phyloP scores from a whole-genome alignment of 2,888 invertebrate species.

The Altica lythri region DNA sequence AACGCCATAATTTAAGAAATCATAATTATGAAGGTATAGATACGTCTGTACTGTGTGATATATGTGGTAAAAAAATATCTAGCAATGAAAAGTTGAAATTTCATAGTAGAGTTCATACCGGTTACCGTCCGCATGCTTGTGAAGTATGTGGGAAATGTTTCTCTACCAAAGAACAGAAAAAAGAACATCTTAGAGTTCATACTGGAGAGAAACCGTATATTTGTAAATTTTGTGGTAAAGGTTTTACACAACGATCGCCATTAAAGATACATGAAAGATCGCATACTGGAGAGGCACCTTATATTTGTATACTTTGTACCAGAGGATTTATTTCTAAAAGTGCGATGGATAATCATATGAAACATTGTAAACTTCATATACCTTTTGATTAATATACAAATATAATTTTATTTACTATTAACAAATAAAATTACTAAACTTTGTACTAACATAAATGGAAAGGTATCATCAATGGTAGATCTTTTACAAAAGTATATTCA shows the following conservation, averaged over 20 bases:
- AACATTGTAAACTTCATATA: slow-evolving; percentile 42
- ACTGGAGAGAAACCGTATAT: slow-evolving; percentile 54
- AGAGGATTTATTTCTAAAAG: slow-evolving; percentile 53
- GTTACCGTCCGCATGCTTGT: slow-evolving; percentile 58
- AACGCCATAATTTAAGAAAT: slow-evolving; percentile 50
- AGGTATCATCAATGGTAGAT: no score
- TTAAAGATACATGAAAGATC: slow-evolving; percentile 65
- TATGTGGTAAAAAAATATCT: slow-evolving; percentile 53
- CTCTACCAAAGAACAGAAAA: slow-evolving; percentile 54
- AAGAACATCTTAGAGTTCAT: slow-evolving; percentile 48
- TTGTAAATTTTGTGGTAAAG: slow-evolving; percentile 50
- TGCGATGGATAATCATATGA: slow-evolving; percentile 52
- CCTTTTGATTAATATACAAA: slow-evolving; percentile 5
- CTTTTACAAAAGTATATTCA: no score
- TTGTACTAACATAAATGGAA: no score
- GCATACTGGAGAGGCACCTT: slow-evolving; percentile 66
- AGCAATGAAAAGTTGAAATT: slow-evolving; percentile 53
- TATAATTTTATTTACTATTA: not conserved
- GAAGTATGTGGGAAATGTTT: slow-evolving; percentile 60
- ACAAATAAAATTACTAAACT: no score
- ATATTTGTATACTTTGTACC: slow-evolving; percentile 56
- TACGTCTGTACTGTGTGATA: slow-evolving; percentile 56
- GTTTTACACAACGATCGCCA: slow-evolving; percentile 62
- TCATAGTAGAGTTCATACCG: slow-evolving; percentile 52
- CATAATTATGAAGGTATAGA: slow-evolving; percentile 55